A percentile compares a stretch with the other conserved stretches of the same genome.
These are phyloP conservation scores for Sarcophaga subvicina DNA, from an alignment of 2,888 invertebrate genomes.

Conservation along the genomic window DNA sequence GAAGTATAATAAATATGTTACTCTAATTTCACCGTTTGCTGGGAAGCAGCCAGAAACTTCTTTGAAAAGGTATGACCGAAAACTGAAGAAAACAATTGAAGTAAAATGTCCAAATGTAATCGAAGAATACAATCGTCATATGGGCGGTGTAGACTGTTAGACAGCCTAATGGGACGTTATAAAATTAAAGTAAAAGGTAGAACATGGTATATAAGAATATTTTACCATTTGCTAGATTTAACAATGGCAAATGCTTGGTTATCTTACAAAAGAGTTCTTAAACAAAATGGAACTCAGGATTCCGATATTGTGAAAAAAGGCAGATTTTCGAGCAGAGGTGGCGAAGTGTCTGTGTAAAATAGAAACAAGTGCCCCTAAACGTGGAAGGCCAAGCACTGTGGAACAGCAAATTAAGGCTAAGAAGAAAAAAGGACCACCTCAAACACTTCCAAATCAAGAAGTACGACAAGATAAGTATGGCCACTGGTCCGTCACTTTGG, in stretches of 20 bases:
- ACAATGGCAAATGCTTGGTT: conserved; percentile 33
- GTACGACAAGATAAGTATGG: conserved; percentile 18
- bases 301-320: conserved; percentile 2
- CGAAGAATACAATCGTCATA: too few species aligned
- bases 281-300: conserved; percentile 23
- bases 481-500: conserved; percentile 11
- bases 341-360: conserved; percentile 16
- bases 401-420: conserved; percentile 17
- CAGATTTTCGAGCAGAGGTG: conserved; percentile 2
- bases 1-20: too few species aligned
- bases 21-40: too few species aligned
- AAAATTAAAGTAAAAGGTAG: too few species aligned
- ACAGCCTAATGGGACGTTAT: too few species aligned
- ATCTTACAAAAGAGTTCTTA: conserved; percentile 28
- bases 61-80: too few species aligned
- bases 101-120: too few species aligned
- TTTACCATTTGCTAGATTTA: background rate
- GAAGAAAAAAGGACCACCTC: conserved; percentile 23
- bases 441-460: conserved; percentile 12
- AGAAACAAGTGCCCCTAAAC: background rate
- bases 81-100: too few species aligned
- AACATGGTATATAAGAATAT: too few species aligned
- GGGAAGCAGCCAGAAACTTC: background rate
- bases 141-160: too few species aligned
- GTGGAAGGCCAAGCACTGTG: conserved; percentile 18